These are phyloP conservation scores for Drosophila busckii DNA, from an alignment of 1,140 invertebrate species.

Conservation along the genomic window DNA sequence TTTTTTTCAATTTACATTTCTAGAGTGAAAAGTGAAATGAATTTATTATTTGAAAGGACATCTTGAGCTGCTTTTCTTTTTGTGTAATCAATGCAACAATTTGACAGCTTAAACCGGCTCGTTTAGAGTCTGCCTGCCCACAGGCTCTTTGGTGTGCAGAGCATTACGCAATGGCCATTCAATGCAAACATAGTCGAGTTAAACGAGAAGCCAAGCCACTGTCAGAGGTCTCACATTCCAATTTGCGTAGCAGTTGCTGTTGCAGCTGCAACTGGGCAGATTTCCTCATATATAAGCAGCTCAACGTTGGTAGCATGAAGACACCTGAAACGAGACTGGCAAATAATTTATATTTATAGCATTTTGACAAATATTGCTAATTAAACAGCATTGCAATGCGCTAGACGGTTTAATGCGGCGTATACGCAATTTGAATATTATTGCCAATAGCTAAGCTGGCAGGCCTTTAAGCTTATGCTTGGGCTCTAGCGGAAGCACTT, in stretches of 20 bases:
- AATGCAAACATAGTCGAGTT: background rate
- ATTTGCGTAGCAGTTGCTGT: conserved; percentile 53
- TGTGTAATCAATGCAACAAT: no score
- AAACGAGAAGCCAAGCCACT: conserved; percentile 36
- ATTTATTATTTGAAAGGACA: no score
- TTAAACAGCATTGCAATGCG: conserved; percentile 47
- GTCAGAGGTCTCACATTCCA: conserved; percentile 74
- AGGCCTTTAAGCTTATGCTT: conserved; percentile 1
- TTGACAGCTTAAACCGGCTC: no score
- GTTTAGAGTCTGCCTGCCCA: no score
- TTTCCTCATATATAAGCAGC: conserved; percentile 56
- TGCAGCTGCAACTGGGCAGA: conserved; percentile 48
- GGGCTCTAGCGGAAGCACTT: conserved; percentile 40
- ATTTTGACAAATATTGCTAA: conserved; percentile 68
- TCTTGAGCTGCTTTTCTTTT: no score
- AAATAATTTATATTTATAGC: conserved; percentile 45
- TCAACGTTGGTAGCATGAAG: conserved; percentile 47
- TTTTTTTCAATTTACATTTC: no score
- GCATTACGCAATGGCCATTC: no score
- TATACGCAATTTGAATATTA: background rate
- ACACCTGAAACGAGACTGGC: conserved; percentile 52
- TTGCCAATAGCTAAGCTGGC: conserved; percentile 1
- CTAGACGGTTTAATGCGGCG: no score
- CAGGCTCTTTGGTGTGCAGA: no score
- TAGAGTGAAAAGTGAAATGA: no score